Base-by-base conservation (phyloP, 1,140 invertebrate genomes). In the Heliconius himera region DNA sequence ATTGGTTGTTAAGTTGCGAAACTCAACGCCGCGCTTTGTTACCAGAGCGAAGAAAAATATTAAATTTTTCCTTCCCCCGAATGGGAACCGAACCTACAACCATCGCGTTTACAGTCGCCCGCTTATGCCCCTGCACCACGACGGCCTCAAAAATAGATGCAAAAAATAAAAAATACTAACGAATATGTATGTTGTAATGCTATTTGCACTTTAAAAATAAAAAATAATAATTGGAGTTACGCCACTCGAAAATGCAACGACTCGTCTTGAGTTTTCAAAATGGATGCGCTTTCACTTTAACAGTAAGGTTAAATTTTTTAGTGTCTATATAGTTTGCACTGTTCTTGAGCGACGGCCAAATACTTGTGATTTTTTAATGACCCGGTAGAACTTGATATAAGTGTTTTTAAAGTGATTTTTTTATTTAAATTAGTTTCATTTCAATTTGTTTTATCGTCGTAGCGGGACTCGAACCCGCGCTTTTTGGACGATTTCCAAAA, bases 311-410 rank as follows among this genome's bases (percentile, higher is more conserved):
- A 73, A 22, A 29, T 29, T 73, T 46, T 51, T 60, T 60, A 8
- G n/a, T 29, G 26, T 22, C 38, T 74, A 36, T 6, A 6, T 36
- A 36, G 16, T 74, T 74, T 29, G 26, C 4, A 74, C 49, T 33
- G 41, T 51, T 29, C 22, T 74, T 74, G 36, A 74, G 22, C 29
- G 26, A 33, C 1, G 46, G 46, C 73, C 73, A 74, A 74, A 54
- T 51, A 74, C 49, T 49, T 54, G 46, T 13, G 18, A 20, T 54
- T 74, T 49, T 74, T 74, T 22, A 74, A 74, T 54, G 73, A 74
- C 5, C n/a, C 54, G 41, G 73, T 26, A 54, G 6, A 51, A 8
- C 11, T 26, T 22, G 9, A 29, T 66, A 66, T 22, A 11, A 66
- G 60, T 66, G 60, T 16, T 22, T 13, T 29, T 29, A 8, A 66